Conservation (phyloP, 2,113 vertebrate species). For the Galbula dea region DNA sequence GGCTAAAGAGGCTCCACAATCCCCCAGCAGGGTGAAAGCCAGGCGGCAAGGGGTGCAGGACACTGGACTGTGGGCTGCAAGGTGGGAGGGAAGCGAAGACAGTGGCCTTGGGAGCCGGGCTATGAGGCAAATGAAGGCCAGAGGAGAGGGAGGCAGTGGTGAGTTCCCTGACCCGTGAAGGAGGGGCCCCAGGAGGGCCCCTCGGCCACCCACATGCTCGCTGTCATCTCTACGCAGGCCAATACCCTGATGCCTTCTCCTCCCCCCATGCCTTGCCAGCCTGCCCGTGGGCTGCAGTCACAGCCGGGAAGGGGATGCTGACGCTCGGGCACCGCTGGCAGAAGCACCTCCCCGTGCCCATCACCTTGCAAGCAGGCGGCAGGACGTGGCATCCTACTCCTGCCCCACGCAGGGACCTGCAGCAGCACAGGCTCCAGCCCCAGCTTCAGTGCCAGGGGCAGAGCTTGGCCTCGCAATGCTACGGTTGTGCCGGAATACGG, state of each 20-base stretch:
- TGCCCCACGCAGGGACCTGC: background rate
- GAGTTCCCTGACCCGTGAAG: slow-evolving; percentile 26
- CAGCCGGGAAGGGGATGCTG: background rate
- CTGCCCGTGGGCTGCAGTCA: background rate
- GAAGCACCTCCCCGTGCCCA: fast-evolving
- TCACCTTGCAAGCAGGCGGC: fast-evolving
- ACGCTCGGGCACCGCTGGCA: background rate
- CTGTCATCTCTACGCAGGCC: slow-evolving; percentile 23
- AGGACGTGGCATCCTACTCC: fast-evolving
- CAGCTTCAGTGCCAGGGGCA: background rate
- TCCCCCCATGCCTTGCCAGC: background rate
- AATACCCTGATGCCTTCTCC: background rate
- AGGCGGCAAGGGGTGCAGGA: background rate
- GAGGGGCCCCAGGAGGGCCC: background rate
- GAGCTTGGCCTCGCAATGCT: background rate
- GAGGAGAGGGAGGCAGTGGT: background rate
- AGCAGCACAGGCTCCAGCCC: background rate
- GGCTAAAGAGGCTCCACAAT: background rate
- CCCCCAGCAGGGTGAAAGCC: background rate
- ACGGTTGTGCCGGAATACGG: slow-evolving; percentile 55
- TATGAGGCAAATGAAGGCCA: background rate
- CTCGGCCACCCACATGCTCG: background rate
- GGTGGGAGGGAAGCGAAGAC: background rate
- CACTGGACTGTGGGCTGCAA: fast-evolving
- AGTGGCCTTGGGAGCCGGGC: background rate